Evolutionary conservation across 2,888 invertebrate genomes (phyloP).

Genomic region (Napeogenes sylphis): DNA sequence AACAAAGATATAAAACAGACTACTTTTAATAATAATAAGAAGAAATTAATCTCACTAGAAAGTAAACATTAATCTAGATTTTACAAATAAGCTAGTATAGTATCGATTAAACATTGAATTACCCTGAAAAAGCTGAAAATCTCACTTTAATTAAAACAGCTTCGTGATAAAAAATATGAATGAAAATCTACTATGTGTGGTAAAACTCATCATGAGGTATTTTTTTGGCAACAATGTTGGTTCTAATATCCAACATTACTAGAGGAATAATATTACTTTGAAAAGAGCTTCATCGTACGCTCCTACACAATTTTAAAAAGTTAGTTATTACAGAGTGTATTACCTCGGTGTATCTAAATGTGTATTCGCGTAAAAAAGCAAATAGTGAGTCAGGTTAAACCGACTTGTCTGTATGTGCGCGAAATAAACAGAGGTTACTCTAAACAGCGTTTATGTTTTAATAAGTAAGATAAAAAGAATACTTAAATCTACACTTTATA

Average conservation of each 20-base stretch:
- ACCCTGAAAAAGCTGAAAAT: too few species aligned
- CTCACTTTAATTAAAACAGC: too few species aligned
- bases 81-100: too few species aligned
- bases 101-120: too few species aligned
- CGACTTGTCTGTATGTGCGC: constrained; percentile 45
- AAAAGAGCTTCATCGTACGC: neutral
- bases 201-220: too few species aligned
- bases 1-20: constrained; percentile 11
- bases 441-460: constrained; percentile 47
- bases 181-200: too few species aligned
- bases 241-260: neutral
- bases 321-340: constrained; percentile 18
- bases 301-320: constrained; percentile 2
- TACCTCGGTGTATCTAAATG: constrained; percentile 26
- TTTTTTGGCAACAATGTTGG: too few species aligned
- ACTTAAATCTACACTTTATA: too few species aligned
- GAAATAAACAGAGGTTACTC: constrained; percentile 57
- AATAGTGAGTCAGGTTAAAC: constrained; percentile 29
- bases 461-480: constrained; percentile 14
- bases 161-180: too few species aligned
- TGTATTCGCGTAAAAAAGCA: constrained; percentile 34
- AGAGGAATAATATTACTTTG: constrained; percentile 2
- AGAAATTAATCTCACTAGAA: constrained; percentile 4
- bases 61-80: neutral
- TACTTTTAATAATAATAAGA: constrained; percentile 7